Conservation (phyloP, 2,797 vertebrate genomes). For the Gila robusta region DNA sequence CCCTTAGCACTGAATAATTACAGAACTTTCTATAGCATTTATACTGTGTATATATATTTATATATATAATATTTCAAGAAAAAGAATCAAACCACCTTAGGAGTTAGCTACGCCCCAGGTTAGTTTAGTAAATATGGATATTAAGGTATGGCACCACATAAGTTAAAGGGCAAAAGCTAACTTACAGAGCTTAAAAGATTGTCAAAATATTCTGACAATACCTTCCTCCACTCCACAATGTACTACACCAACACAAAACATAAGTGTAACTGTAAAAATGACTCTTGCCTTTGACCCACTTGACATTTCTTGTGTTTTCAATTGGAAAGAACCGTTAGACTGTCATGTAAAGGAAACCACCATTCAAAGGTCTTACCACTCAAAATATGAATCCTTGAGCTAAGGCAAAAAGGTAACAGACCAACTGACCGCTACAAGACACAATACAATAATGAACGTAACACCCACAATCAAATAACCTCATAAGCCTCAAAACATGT, state of each 20-base stretch:
- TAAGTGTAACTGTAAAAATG: slow-evolving; percentile 24
- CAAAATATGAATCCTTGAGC: slow-evolving; percentile 18
- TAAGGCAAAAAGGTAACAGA: slow-evolving; percentile 34
- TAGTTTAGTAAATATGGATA: slow-evolving; percentile 74
- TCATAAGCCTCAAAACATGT: slow-evolving; percentile 7
- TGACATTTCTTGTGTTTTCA: slow-evolving; percentile 68
- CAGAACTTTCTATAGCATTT: slow-evolving; percentile 33
- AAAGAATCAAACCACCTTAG: slow-evolving; percentile 58
- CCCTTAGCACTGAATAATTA: slow-evolving; percentile 43
- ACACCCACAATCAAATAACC: slow-evolving; percentile 19
- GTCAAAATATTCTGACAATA: slow-evolving; percentile 67
- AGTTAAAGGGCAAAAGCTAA: slow-evolving; percentile 64
- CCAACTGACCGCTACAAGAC: slow-evolving; percentile 19
- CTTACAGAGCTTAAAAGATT: slow-evolving; percentile 64
- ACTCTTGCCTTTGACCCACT: slow-evolving; percentile 57
- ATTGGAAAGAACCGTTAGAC: slow-evolving; percentile 63
- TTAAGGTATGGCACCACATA: slow-evolving; percentile 79
- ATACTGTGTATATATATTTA: slow-evolving; percentile 18
- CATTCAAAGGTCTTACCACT: background rate
- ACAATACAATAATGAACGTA: slow-evolving; percentile 16
- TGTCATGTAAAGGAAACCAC: slow-evolving; percentile 62
- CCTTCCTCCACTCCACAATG: slow-evolving; percentile 44
- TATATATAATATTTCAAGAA: slow-evolving; percentile 50
- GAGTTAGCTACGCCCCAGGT: slow-evolving; percentile 62
- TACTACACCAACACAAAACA: slow-evolving; percentile 60